Base-by-base conservation (phyloP, 2,113 vertebrate genomes). In the Rhabdomys dilectus region DNA sequence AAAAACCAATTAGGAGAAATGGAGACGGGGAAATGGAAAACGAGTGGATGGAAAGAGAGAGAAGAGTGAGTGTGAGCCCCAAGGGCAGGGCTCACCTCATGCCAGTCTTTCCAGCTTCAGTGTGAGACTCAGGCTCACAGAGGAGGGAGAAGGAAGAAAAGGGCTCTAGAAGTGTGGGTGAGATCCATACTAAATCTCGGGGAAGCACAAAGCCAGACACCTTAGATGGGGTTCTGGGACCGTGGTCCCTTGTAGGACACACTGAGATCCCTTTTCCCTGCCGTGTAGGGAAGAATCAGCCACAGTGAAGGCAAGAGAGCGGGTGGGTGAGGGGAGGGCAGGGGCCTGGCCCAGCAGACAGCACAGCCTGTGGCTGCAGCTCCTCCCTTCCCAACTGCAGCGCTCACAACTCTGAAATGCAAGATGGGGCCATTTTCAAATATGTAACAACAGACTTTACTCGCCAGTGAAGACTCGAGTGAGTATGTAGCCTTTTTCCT, bases 1-100 rank as follows among this genome's bases (percentile, higher is more conserved):
- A 87, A 89, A 88, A 85, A 11, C 51, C 51, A 22, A 42, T 26
- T 26, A 81, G 73, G 82, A 91, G 82, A 92, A 90, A 64, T 70
- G 11, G 81, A 48, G 77, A 58, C 16, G 21, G 45, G 42, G 21
- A 39, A 36, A 77, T 26, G 26, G 15, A 16, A 81, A n/a, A 29
- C 0, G 56, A 22, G 66, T 68, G 62, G 16, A 15, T 36, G 26
- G 68, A 51, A 76, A 78, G 42, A 39, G 19, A 58, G 11, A 68
- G 64, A 42, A 45, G 42, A 0, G 8, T 15, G 21, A 21, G 42
- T 51, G 4, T 19, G 86, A 24, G 31, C 12, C 66, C 72, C 21
- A 24, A 19, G 10, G 16, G 4, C 1, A 31, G 45, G 45, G 12
- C 45, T 60, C 2, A 1, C 60, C 39, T 70, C 66, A 7, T 24